Conservation (phyloP, 2,797 vertebrate species). For the Crenuchus spilurus region DNA sequence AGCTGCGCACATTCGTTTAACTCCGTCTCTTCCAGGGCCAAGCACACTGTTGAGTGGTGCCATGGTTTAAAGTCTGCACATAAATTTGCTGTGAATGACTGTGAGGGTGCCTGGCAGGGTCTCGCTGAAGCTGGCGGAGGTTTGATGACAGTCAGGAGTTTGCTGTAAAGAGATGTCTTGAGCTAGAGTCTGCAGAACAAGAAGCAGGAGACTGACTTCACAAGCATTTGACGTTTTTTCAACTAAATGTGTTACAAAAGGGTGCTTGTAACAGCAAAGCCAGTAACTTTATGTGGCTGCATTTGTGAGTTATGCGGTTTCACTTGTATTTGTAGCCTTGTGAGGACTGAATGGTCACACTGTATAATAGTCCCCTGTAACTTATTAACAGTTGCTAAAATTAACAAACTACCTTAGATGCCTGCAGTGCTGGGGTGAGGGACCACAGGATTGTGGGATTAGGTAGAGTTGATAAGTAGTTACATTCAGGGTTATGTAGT, state of each 20-base stretch:
- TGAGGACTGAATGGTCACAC: not conserved
- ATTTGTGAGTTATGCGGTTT: not conserved
- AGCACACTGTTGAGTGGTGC: constrained; percentile 50
- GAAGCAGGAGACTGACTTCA: not conserved
- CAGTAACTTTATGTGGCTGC: constrained; percentile 3
- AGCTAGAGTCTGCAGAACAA: constrained; percentile 46
- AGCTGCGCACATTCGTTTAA: constrained; percentile 40
- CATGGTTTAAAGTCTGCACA: constrained; percentile 51
- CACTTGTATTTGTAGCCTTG: not conserved
- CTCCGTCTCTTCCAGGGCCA: constrained; percentile 51
- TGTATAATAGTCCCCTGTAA: not conserved
- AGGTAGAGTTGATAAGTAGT: no score
- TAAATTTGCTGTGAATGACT: constrained; percentile 59
- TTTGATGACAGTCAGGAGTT: constrained; percentile 69
- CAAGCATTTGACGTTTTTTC: not conserved
- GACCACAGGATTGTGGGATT: no score
- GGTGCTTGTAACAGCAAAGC: not conserved
- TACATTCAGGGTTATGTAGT: no score
- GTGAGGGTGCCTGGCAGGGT: constrained; percentile 47
- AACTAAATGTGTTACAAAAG: not conserved
- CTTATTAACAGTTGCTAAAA: no score
- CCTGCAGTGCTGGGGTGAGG: no score
- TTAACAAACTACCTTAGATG: no score
- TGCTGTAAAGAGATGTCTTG: constrained; percentile 60
- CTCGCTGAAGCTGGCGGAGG: constrained; percentile 45